Base-by-base conservation (phyloP, 1,140 invertebrate genomes). In the Tetramorium simillimum region DNA sequence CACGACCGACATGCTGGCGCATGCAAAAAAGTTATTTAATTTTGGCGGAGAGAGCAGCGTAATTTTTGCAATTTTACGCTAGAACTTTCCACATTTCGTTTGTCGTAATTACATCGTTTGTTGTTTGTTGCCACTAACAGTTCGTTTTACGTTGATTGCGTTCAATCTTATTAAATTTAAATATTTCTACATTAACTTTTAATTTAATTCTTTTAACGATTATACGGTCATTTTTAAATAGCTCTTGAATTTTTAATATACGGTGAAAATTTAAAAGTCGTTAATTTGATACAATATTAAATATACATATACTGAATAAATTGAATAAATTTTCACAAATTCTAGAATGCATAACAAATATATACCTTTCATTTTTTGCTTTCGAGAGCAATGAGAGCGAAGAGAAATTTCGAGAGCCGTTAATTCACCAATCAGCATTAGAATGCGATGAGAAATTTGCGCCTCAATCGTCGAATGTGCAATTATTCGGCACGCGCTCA, bases 401-500 rank as follows among this genome's bases (percentile, higher is more conserved):
- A 6, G 40, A 4, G 43, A 51, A 63, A 78, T 40, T 63, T 85
- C 33, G 33, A 21, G 40, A 18, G 1, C 7, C 10, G 18, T 10
- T 76, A 75, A 84, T 60, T 7, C 70, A 72, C 37, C 58, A 56
- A 86, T 80, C 65, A 16, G 3, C 33, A 3, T 67, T 24, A 51
- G 65, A 46, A 67, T 51, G 85, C 63, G 63, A 89, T 77, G 87
- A 89, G 87, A 89, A 90, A 89, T 73, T 89, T 58, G 65, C 53
- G 40, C 58, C 86, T 86, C 87, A 76, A 86, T 76, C 70, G 49
- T 51, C 18, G 21, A 58, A 49, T 37, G 67, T 75, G 75, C 78
- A 90, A 90, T 90, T 90, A 90, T 90, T 88, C 76, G 33, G 73
- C 73, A 86, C 85, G 73, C 62, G 76, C 37, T 72, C 56, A 33